Evolutionary conservation across 2,888 invertebrate species (phyloP), one percentile per base, ranked within the genome.

Genomic region (Adelphocoris suturalis): DNA sequence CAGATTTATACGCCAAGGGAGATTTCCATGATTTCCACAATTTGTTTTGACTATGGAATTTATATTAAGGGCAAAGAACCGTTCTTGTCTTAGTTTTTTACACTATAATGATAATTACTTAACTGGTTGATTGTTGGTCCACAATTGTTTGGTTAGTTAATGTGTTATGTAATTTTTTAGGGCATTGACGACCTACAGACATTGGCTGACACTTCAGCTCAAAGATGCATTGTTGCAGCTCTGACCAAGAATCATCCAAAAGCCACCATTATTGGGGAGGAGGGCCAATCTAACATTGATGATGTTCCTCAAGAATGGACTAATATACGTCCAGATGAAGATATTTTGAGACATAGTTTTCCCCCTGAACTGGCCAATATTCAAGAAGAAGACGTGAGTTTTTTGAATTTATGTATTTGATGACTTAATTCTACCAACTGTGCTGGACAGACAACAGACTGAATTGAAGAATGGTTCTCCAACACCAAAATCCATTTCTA

Each of bases 171-270:
- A 4, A 37, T 37, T 4, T 92, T 93, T 87, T 92, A 97, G 96
- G 98, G 97, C 27, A 96, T 96, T 93, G 97, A 98, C 94, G 99
- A 99, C 94, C 95, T 98, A 76, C 99, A 99, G 95, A 99, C 99
- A 5, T 98, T 99, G 94, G 99, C 99, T 9, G 99, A 99, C 93
- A 95, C 99, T 91, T 97, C 97, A 47, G 99, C 98, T 0, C 99
- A 99, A 93, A 95, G 95, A 91, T 98, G 98, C 93, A 99, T 99
- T 90, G 95, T 99, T 90, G 96, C 97, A 37, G 98, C 98, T 0
- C 37, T 90, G 28, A 23, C 76, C 14, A 78, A 78, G 14, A 94
- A 99, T 5, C 94, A 96, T 55, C 95, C 95, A 90, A 96, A 97
- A 92, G 99, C 98, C 94, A 96, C 95, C 75, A 96, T 99, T 90